Evolutionary conservation across 2,888 invertebrate genomes (phyloP), one percentile per base, ranked within the genome.

Genomic region (Pyrochroa serraticornis): DNA sequence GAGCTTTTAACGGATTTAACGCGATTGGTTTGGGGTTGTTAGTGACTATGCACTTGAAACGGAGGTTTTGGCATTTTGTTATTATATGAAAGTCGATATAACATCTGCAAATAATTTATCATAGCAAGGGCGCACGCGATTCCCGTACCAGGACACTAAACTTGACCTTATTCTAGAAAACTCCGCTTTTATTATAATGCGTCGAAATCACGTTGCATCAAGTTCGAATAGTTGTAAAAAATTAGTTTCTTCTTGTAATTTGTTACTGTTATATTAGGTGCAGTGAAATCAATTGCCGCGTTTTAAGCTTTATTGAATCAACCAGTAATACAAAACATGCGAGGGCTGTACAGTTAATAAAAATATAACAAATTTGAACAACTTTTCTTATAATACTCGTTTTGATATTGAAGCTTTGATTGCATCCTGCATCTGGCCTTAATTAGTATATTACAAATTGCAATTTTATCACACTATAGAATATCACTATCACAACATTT

Each of bases 71-170:
- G 30, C 8, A 38, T 56, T 56, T 41, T 52, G 33, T 45, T 50
- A 34, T 42, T 41, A 45, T 49, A 53, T 44, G 34, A 47, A 44
- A 47, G 58, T 53, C 52, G 43, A 62, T 65, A 61, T 42, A 51
- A 55, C 48, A 58, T 62, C 57, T 36, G 61, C 58, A 62, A 56
- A 64, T 66, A 60, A 60, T 62, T 62, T 61, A 60, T 66, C 47
- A 41, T 64, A 62, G 67, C 69, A 71, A 71, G 71, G 69, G 60
- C 69, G 66, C 72, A 73, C 75, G 75, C 75, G 71, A 76, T 70
- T 57, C 50, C 58, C 71, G 76, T 76, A 71, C 75, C 76, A 75
- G 73, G 75, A 66, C 63, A 68, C 64, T 69, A 70, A 71, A 71
- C 74, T 73, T 75, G 75, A 75, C 75, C 75, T 75, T 73, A 61